A percentile compares a stretch with the other conserved stretches of the same genome.
These are phyloP conservation scores for Opisthograptis luteolata DNA, from an alignment of 2,888 invertebrate species.

Conservation along the genomic window DNA sequence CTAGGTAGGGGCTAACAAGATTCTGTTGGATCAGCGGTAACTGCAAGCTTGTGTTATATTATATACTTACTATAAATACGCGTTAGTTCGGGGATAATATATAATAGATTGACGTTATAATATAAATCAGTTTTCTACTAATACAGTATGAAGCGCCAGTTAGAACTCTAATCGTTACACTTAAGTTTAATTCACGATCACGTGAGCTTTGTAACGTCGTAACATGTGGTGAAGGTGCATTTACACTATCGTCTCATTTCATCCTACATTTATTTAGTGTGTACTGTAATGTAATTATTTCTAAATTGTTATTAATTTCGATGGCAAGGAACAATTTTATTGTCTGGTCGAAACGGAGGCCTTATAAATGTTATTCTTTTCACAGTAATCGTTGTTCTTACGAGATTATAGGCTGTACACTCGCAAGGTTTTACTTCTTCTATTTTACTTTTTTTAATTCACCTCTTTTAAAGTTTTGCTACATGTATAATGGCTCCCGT, in stretches of 20 bases:
- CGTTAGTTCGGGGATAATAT: conserved; percentile 35
- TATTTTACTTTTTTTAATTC: neutral
- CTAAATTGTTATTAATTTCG: neutral
- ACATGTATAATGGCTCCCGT: too few species aligned
- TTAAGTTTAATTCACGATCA: conserved; percentile 14
- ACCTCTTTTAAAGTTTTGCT: too few species aligned
- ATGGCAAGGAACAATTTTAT: neutral
- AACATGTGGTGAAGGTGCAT: conserved; percentile 74
- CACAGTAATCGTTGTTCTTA: neutral
- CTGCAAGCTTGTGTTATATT: conserved; percentile 41
- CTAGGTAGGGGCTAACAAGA: conserved; percentile 32
- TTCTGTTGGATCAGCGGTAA: conserved; percentile 32
- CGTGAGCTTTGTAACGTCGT: conserved; percentile 26
- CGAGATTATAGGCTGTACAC: neutral
- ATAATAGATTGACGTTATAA: conserved; percentile 34
- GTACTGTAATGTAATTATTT: neutral
- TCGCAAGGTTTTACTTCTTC: neutral
- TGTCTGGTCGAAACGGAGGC: neutral
- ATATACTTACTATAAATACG: conserved; percentile 35
- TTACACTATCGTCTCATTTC: conserved; percentile 49
- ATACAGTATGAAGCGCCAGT: conserved; percentile 18
- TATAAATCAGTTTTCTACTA: conserved; percentile 32
- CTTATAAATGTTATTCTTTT: conserved; percentile 1
- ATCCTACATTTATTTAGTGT: conserved; percentile 24
- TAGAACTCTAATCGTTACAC: conserved; percentile 18